Evolutionary conservation across 2,797 vertebrate genomes (phyloP), one percentile per base, ranked within the genome.

Genomic region (Schizopygopsis pylzovi): DNA sequence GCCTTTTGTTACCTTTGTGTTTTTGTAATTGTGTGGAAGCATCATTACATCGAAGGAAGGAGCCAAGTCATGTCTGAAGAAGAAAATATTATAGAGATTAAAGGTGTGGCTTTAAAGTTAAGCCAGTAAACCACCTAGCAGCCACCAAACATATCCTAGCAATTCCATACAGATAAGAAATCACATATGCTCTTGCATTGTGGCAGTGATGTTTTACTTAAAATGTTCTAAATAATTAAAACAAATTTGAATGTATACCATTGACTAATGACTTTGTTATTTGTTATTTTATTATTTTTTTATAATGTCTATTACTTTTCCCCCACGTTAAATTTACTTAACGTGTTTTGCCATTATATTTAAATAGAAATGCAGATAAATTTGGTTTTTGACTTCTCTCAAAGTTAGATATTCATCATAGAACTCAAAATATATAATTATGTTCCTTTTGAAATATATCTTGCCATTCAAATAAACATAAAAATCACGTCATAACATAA

Each of bases 11-110:
- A 63, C n/a, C 20, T 63, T n/a, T n/a, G n/a, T n/a, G n/a, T n/a
- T n/a, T n/a, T n/a, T n/a, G n/a, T n/a, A n/a, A 63, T 18, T n/a
- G 43, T 63, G 13, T 9, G 45, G 45, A 75, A 47, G 6, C 52
- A 7, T 76, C 6, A 78, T 78, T 59, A 78, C 18, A 22, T 3
- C 22, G 3, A 37, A 76, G 49, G 6, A 56, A 12, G 37, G 22
- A 37, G 12, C 18, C 33, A 59, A 73, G 15, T 49, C 25, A 28
- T 78, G 16, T 78, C 12, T 56, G 11, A 56, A 25, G 22, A 78
- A 56, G 33, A 59, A 22, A 78, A n/a, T 15, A 78, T n/a, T 77
- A 56, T 8, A 56, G 49, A 77, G 18, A 77, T 54, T 22, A 75
- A 76, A 5, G 16, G 1, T 33, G 28, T 28, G 16, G 25, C 16